These are phyloP conservation scores for Clostera curtula DNA, from an alignment of 2,888 invertebrate species.

Conservation along the genomic window DNA sequence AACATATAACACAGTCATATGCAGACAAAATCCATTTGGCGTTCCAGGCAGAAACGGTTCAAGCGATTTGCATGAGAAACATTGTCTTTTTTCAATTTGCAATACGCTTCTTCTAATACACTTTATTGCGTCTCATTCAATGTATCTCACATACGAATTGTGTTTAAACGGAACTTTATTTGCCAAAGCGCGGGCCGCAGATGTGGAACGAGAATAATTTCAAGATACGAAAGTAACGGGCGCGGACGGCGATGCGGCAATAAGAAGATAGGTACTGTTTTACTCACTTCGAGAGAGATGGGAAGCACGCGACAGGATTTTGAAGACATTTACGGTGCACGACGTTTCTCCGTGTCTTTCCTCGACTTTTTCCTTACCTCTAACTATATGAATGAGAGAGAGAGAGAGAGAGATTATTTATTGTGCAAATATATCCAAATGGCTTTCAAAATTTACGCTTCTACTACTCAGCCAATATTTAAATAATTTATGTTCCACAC, in stretches of 20 bases:
- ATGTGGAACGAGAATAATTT: constrained; percentile 58
- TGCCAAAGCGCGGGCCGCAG: constrained; percentile 58
- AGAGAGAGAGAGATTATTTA: too few species aligned
- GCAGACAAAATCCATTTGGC: not conserved
- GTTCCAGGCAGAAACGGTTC: not conserved
- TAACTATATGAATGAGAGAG: too few species aligned
- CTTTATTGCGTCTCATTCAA: constrained; percentile 65
- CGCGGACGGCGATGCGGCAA: constrained; percentile 41
- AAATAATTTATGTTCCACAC: too few species aligned
- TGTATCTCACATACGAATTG: constrained; percentile 70
- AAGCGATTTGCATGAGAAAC: too few species aligned
- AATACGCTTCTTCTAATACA: constrained; percentile 63
- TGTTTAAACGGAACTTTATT: constrained; percentile 69
- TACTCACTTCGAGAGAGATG: constrained; percentile 48
- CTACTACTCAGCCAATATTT: too few species aligned
- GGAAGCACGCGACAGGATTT: constrained; percentile 29
- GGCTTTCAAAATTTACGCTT: too few species aligned
- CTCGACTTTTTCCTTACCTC: too few species aligned
- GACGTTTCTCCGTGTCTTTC: constrained; percentile 9
- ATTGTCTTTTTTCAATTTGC: constrained; percentile 53
- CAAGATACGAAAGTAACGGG: constrained; percentile 42
- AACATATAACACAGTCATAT: too few species aligned
- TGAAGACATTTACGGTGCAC: constrained; percentile 18
- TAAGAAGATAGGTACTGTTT: constrained; percentile 46
- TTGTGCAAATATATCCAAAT: too few species aligned